Conservation (phyloP, 2,888 invertebrate genomes). For the Cantharis flavilabris region DNA sequence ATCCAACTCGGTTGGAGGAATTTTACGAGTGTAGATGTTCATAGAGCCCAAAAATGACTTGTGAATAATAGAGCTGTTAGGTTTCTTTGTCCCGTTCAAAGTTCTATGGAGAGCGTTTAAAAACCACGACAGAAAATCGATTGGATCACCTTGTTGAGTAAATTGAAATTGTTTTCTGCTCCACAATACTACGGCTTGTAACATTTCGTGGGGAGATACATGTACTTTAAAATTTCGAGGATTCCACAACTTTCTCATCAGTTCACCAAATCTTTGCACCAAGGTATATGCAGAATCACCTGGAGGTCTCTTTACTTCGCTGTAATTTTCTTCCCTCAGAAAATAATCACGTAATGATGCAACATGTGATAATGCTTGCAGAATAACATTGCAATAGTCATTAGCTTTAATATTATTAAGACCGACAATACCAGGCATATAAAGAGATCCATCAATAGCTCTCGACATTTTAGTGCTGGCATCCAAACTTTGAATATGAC, state of each 20-base stretch:
- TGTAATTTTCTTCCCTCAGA: constrained; percentile 90
- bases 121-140: constrained; percentile 98
- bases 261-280: constrained; percentile 91
- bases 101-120: constrained; percentile 94
- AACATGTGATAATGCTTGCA: constrained; percentile 95
- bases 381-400: constrained; percentile 98
- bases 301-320: constrained; percentile 85
- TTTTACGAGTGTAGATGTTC: constrained; percentile 88
- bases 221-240: constrained; percentile 99
- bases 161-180: constrained; percentile 97
- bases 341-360: constrained; percentile 94
- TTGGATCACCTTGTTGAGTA: constrained; percentile 97
- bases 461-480: constrained; percentile 82
- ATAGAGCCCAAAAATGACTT: constrained; percentile 92
- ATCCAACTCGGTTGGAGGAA: constrained; percentile 90
- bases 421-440: constrained; percentile 96
- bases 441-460: constrained; percentile 95
- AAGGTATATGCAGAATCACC: constrained; percentile 92
- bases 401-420: constrained; percentile 99
- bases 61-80: constrained; percentile 89
- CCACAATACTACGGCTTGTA: constrained; percentile 97
- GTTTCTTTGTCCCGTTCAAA: constrained; percentile 88
- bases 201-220: constrained; percentile 99
- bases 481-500: constrained; percentile 84
- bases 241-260: constrained; percentile 98